These are phyloP conservation scores for Drosophila arawakana DNA, from an alignment of 1,140 invertebrate species.

Conservation along the genomic window DNA sequence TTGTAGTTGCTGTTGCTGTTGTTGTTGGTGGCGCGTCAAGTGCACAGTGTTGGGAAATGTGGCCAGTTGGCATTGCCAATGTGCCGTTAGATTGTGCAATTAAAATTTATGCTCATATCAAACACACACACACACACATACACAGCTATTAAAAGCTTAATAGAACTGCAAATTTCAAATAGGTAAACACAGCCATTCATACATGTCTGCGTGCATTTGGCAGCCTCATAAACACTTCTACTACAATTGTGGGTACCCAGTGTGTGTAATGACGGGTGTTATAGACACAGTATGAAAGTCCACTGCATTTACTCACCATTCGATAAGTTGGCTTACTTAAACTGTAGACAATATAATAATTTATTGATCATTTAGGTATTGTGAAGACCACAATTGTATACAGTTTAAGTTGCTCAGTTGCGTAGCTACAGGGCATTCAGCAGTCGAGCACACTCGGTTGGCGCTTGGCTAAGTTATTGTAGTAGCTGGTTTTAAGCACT, in stretches of 20 bases:
- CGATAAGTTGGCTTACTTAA: too few species aligned
- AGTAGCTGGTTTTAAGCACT: slow-evolving; percentile 34
- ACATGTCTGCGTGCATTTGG: slow-evolving; percentile 32
- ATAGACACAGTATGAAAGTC: not conserved
- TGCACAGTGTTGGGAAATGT: slow-evolving; percentile 30
- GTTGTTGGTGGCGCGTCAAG: slow-evolving; percentile 20
- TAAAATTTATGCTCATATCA: slow-evolving; percentile 24
- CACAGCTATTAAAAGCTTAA: slow-evolving; percentile 8
- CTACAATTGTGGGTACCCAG: not conserved
- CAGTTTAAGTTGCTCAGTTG: too few species aligned
- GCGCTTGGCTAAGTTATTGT: slow-evolving; percentile 21
- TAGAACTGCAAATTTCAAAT: slow-evolving; percentile 23
- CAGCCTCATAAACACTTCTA: slow-evolving; percentile 27
- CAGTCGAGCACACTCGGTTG: not conserved
- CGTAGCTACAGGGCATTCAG: not conserved
- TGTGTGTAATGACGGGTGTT: not conserved
- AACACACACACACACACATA: not conserved
- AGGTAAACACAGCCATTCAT: slow-evolving; percentile 6
- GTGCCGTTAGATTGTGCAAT: slow-evolving; percentile 34
- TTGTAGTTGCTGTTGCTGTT: not conserved
- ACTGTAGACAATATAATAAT: too few species aligned
- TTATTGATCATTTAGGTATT: too few species aligned
- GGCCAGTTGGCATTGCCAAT: slow-evolving; percentile 25
- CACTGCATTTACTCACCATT: too few species aligned
- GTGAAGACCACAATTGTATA: too few species aligned